Base-by-base conservation (phyloP, 2,113 vertebrate genomes). In the Helogale parvula region DNA sequence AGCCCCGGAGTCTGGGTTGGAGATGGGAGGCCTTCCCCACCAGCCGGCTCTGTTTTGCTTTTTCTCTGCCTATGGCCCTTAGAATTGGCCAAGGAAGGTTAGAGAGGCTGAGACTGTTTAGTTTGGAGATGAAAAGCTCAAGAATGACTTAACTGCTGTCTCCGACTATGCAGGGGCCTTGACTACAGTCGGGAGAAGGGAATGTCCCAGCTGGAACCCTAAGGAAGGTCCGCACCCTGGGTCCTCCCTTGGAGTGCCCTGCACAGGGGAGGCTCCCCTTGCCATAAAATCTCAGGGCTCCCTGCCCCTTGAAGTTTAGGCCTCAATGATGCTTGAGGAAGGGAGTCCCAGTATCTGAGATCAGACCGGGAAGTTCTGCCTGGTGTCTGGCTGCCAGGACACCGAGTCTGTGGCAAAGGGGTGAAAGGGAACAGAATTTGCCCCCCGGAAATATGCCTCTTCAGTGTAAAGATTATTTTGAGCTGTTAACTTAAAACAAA, bases 31-130 rank as follows among this genome's bases (percentile, higher is more conserved):
- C 63, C 81, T 50, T 50, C 50, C 52, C 33, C 25, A 2, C 65
- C 86, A 57, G 57, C 65, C 52, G n/a, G 25, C n/a, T 54, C 89
- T n/a, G 63, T 57, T 91, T 79, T 82, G 68, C 74, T 90, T 95
- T 82, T 66, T 25, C 35, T 54, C 31, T 25, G 35, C 81, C 41
- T 8, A 13, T 45, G 63, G 31, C 65, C 33, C 47, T 90, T 83
- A 47, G 16, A 7, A 8, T 92, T 76, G 92, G 83, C 86, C 79
- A 85, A 88, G 79, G 85, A 93, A 95, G 85, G 33, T 88, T 69
- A 52, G 19, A 54, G 83, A 79, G 33, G 33, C 68, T 12, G 7
- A 45, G 14, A 71, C 11, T 79, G 69, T 96, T 97, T 90, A 41
- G 65, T 66, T 90, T 80, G 90, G 35, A 81, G 72, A 54, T 33